These are phyloP conservation scores for Anoura caudifer DNA, from an alignment of 2,113 vertebrate genomes.

Conservation along the genomic window DNA sequence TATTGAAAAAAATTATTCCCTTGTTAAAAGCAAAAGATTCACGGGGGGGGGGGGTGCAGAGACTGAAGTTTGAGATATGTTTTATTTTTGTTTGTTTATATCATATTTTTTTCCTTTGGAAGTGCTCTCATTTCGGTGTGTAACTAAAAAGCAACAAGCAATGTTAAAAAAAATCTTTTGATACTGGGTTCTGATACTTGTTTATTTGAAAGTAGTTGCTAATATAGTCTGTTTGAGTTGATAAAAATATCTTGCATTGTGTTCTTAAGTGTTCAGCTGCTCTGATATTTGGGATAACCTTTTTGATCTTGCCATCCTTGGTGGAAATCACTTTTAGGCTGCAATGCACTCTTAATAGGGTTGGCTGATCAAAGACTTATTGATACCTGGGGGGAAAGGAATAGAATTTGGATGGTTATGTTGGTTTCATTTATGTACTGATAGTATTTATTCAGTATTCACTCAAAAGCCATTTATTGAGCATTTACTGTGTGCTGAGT, in stretches of 20 bases:
- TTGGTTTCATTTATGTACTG: not conserved
- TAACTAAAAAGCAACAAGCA: conserved; percentile 13
- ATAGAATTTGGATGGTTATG: conserved; percentile 9
- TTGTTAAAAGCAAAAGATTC: conserved; percentile 63
- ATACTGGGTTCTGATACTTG: not conserved
- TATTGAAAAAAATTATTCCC: conserved; percentile 62
- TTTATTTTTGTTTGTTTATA: conserved; percentile 30
- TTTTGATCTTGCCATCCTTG: conserved; percentile 36
- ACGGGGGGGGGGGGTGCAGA: not conserved
- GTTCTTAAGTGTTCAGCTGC: conserved; percentile 13
- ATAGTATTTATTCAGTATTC: conserved; percentile 7
- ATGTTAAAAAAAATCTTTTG: conserved; percentile 32
- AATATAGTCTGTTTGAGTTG: not conserved
- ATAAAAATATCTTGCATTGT: not conserved
- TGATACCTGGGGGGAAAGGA: conserved; percentile 2
- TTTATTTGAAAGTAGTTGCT: conserved; percentile 43
- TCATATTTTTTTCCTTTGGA: conserved; percentile 11
- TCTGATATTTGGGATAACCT: conserved; percentile 6
- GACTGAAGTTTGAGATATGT: conserved; percentile 38
- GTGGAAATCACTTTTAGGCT: conserved; percentile 33
- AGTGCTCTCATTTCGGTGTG: conserved; percentile 10
- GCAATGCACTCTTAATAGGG: not conserved
- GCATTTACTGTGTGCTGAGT: conserved; percentile 14
- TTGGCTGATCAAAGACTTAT: conserved; percentile 35
- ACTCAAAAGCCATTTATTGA: conserved; percentile 34